Evolutionary conservation across 2,797 vertebrate species (phyloP).

Genomic region (Anableps anableps): DNA sequence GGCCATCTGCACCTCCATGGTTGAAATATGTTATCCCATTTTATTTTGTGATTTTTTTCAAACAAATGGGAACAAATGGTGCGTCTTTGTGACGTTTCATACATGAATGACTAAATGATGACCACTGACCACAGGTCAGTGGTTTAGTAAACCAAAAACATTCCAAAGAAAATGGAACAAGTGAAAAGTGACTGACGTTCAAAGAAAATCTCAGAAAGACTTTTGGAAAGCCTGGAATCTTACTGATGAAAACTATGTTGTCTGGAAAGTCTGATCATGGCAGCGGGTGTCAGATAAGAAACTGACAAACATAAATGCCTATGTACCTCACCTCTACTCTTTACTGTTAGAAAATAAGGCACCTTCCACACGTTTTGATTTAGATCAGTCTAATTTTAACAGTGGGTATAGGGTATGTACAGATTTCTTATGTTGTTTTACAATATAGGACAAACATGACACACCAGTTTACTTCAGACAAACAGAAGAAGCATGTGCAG

Average conservation of each 20-base stretch:
- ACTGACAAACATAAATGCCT: background rate
- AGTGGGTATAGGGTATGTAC: background rate
- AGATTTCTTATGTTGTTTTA: background rate
- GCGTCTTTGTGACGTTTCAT: background rate
- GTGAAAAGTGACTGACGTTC: background rate
- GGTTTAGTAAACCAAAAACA: background rate
- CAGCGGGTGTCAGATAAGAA: background rate
- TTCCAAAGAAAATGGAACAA: background rate
- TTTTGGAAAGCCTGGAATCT: background rate
- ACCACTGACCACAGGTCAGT: background rate
- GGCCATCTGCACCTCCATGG: background rate
- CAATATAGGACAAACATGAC: background rate
- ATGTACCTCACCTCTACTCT: background rate
- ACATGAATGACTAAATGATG: background rate
- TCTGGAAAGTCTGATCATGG: background rate
- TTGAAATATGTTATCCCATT: background rate
- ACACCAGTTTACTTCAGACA: slow-evolving; percentile 6
- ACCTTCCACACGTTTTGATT: background rate
- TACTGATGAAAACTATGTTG: background rate
- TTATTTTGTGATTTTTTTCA: background rate
- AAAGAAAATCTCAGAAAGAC: background rate
- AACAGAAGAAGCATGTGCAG: slow-evolving; percentile 25
- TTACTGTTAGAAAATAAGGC: background rate
- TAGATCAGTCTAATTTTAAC: background rate
- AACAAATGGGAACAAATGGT: background rate